Conservation (phyloP, 2,888 invertebrate genomes). For the Caenorhabditis sp. region DNA sequence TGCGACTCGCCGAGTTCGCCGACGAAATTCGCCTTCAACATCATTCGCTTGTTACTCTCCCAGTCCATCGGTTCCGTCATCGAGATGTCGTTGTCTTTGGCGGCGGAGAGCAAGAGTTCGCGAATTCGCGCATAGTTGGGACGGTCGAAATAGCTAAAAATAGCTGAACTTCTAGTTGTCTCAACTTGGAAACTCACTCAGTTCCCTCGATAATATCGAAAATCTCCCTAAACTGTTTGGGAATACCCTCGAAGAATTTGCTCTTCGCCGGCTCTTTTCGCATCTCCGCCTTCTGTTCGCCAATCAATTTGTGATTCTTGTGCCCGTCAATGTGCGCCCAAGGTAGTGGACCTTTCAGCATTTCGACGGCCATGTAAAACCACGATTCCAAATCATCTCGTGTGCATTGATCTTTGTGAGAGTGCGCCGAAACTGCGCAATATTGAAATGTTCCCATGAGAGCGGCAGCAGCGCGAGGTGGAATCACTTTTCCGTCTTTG, state of each 20-base stretch:
- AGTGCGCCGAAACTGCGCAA: constrained; percentile 55
- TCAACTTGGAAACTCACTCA: constrained; percentile 15
- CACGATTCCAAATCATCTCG: constrained; percentile 64
- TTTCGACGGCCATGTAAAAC: constrained; percentile 64
- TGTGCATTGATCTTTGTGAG: constrained; percentile 59
- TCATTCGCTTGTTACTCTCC: constrained; percentile 45
- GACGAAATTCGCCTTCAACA: constrained; percentile 49
- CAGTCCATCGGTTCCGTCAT: constrained; percentile 58
- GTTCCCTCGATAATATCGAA: constrained; percentile 51
- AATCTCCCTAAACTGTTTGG: constrained; percentile 54
- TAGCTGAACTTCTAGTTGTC: not conserved
- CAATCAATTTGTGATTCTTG: constrained; percentile 50
- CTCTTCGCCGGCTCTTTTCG: constrained; percentile 24
- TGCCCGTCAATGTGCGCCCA: constrained; percentile 54
- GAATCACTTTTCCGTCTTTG: constrained; percentile 52
- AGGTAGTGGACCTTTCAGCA: constrained; percentile 57
- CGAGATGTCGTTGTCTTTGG: constrained; percentile 39
- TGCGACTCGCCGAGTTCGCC: constrained; percentile 59
- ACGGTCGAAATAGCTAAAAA: constrained; percentile 51
- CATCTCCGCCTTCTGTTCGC: constrained; percentile 38
- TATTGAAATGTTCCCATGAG: constrained; percentile 64
- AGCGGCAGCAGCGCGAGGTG: constrained; percentile 57
- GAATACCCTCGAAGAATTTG: constrained; percentile 52
- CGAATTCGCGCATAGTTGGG: constrained; percentile 52
- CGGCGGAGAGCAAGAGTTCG: constrained; percentile 41